Percentiles rank a stretch among this genome's conserved stretches.
These are phyloP conservation scores for Drosophila multiciliata DNA, from an alignment of 2,888 invertebrate species.

Conservation along the genomic window DNA sequence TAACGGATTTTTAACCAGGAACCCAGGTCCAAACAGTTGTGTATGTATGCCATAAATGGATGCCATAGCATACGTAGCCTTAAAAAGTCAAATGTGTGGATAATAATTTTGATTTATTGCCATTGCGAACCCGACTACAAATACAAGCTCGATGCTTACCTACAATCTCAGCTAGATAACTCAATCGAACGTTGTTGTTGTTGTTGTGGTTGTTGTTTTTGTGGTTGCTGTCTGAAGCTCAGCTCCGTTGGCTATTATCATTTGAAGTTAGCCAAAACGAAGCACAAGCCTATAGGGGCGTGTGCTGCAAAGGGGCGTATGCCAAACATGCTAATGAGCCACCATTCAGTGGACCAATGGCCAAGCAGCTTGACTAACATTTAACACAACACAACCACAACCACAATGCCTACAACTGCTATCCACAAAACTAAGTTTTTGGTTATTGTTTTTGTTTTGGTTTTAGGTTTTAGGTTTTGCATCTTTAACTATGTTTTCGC, in stretches of 20 bases:
- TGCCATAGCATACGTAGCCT: constrained; percentile 66
- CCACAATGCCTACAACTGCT: constrained; percentile 53
- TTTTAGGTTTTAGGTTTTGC: constrained; percentile 43
- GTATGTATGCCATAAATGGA: constrained; percentile 65
- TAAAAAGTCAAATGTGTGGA: constrained; percentile 79
- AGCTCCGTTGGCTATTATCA: constrained; percentile 55
- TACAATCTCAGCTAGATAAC: constrained; percentile 70
- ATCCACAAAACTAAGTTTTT: constrained; percentile 60
- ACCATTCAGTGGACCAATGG: constrained; percentile 71
- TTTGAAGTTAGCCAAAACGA: constrained; percentile 25
- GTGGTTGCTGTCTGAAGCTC: background rate
- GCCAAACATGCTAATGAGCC: constrained; percentile 80
- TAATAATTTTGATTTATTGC: constrained; percentile 82
- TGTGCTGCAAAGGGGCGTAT: constrained; percentile 72
- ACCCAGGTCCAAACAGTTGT: constrained; percentile 30
- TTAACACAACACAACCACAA: constrained; percentile 29
- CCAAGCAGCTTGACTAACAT: constrained; percentile 61
- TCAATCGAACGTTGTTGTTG: constrained; percentile 48
- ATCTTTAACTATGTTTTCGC: constrained; percentile 50
- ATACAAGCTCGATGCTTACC: constrained; percentile 27
- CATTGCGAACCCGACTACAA: constrained; percentile 42
- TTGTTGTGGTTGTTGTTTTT: background rate
- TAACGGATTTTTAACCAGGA: constrained; percentile 71
- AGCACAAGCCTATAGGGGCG: constrained; percentile 60
- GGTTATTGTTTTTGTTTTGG: constrained; percentile 44